These are phyloP conservation scores for Origma solitaria DNA, from an alignment of 2,113 vertebrate genomes.

Conservation along the genomic window DNA sequence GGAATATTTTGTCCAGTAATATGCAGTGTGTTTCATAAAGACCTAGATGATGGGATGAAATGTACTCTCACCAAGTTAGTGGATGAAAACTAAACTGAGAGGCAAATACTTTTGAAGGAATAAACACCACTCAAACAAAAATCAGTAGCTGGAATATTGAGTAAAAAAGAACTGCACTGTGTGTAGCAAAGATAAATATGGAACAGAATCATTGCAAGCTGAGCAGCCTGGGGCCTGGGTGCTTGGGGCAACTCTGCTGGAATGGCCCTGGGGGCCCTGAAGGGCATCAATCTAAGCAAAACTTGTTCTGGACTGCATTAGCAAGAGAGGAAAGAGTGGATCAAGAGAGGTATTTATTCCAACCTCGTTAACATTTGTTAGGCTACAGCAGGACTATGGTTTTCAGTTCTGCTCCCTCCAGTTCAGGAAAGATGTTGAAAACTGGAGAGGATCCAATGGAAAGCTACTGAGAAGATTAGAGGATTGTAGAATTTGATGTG, in stretches of 20 bases:
- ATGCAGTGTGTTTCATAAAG: neutral
- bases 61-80: neutral
- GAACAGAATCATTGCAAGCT: neutral
- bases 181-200: neutral
- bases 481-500: neutral
- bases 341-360: neutral
- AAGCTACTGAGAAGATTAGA: neutral
- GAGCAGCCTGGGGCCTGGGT: neutral
- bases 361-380: neutral
- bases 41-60: neutral
- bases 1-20: neutral
- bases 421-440: neutral
- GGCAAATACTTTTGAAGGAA: neutral
- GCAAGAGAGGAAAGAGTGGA: neutral
- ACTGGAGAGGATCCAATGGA: neutral
- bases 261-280: neutral
- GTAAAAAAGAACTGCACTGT: neutral
- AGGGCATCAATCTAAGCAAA: neutral
- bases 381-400: neutral
- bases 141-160: neutral
- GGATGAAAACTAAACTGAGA: neutral
- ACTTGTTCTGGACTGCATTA: neutral
- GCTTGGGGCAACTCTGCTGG: neutral
- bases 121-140: neutral
- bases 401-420: neutral